These are phyloP conservation scores for Rhinopomastus cyanomelas DNA, from an alignment of 2,113 vertebrate species.

Conservation along the genomic window DNA sequence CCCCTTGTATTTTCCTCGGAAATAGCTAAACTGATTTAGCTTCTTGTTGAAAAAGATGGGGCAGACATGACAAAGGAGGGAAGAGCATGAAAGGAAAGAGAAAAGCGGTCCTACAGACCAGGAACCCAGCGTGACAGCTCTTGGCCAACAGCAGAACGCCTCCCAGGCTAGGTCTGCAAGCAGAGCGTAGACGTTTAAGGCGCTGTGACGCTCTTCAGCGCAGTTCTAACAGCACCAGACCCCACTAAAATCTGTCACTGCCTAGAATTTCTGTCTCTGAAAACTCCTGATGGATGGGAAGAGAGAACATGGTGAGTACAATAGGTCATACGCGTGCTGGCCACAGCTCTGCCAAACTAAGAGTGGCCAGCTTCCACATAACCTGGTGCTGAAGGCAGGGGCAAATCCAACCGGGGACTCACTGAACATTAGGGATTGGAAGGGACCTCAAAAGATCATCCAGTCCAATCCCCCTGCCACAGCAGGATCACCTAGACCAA, in stretches of 20 bases:
- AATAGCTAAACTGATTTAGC: background rate
- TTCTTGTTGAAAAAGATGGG: background rate
- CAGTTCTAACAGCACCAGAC: background rate
- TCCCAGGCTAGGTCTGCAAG: background rate
- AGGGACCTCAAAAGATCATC: too few species aligned
- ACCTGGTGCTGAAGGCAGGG: background rate
- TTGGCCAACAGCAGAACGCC: background rate
- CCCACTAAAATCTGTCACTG: background rate
- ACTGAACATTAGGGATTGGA: too few species aligned
- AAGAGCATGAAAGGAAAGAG: rapidly evolving
- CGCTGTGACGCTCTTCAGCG: background rate
- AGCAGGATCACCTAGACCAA: too few species aligned
- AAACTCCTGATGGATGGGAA: background rate
- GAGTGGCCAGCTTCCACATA: background rate
- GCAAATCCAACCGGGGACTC: too few species aligned
- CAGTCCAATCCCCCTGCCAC: too few species aligned
- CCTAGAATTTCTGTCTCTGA: background rate
- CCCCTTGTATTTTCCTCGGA: background rate
- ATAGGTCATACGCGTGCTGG: rapidly evolving
- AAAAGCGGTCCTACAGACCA: background rate
- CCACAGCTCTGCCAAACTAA: background rate
- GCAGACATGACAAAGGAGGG: background rate
- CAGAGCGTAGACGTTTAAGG: background rate
- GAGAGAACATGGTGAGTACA: background rate
- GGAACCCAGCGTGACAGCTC: background rate